Base-by-base conservation (phyloP, 2,113 vertebrate genomes). In the Cnemophilus loriae region DNA sequence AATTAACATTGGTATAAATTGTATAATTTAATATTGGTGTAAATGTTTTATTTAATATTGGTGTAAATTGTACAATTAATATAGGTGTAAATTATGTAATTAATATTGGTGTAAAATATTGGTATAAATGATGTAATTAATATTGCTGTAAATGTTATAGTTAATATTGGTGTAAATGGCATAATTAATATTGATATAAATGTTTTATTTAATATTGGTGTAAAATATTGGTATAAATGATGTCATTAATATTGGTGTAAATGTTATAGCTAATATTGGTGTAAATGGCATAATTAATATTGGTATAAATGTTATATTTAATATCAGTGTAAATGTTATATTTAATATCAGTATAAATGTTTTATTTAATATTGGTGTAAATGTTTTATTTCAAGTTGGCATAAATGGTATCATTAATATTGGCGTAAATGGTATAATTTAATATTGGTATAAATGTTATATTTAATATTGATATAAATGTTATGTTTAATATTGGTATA, bases 141-240 rank as follows among this genome's bases (percentile, higher is more conserved):
- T 12, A 22, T 5, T 13, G 14, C 10, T n/a, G 14, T 21, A 55
- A 88, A 23, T 1, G 2, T 14, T 33, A 9, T 6, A 33, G 0
- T 19, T 27, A 61, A 39, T 61, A 39, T 39, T 28, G 35, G 8
- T 37, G 8, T 3, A 37, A 24, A n/a, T n/a, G n/a, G n/a, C n/a
- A n/a, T n/a, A n/a, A n/a, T 27, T n/a, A 50, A 41, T 16, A 32
- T 6, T 10, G 13, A 13, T 46, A 8, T 8, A 39, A 41, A 3
- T 56, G 5, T n/a, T n/a, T n/a, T 33, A 33, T 0, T 22, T 32
- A 18, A 39, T 37, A 37, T 26, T n/a, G n/a, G n/a, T n/a, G n/a
- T n/a, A n/a, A n/a, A n/a, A n/a, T n/a, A n/a, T n/a, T 26, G n/a
- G 15, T 37, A 2, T 8, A 39, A 19, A 39, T 6, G 35, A 12